Percentiles rank a stretch among this genome's conserved stretches.
Conservation (phyloP, 2,797 vertebrate species). For the Gadopsis marmoratus region DNA sequence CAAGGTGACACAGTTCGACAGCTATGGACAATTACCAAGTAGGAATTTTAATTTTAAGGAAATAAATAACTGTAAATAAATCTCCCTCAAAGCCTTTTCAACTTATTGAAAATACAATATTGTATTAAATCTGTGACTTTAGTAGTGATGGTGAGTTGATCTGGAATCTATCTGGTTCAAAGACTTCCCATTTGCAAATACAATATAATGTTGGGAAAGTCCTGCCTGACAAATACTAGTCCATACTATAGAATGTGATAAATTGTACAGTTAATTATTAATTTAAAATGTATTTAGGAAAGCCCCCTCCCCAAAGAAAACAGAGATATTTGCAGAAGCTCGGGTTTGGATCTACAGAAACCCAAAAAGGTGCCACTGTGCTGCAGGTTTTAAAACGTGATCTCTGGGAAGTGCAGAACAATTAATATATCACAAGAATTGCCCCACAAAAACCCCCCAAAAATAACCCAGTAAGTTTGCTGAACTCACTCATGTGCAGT, state of each 20-base stretch:
- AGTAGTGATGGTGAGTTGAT: neutral
- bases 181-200: neutral
- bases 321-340: neutral
- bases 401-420: neutral
- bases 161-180: neutral
- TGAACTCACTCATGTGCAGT: neutral
- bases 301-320: neutral
- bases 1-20: neutral
- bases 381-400: neutral
- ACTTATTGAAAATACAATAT: neutral
- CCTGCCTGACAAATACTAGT: neutral
- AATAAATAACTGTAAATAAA: neutral
- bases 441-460: too few species aligned
- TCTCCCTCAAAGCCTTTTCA: neutral
- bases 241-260: neutral
- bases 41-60: fast-evolving
- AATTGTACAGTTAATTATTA: neutral
- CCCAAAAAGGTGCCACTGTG: neutral
- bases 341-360: neutral
- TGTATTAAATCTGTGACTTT: neutral
- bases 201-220: neutral
- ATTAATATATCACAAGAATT: neutral
- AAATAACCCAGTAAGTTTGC: too few species aligned
- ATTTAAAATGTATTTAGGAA: too few species aligned
- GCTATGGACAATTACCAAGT: neutral